These are phyloP conservation scores for Byasa hedistus DNA, from an alignment of 2,888 invertebrate species.

Conservation along the genomic window DNA sequence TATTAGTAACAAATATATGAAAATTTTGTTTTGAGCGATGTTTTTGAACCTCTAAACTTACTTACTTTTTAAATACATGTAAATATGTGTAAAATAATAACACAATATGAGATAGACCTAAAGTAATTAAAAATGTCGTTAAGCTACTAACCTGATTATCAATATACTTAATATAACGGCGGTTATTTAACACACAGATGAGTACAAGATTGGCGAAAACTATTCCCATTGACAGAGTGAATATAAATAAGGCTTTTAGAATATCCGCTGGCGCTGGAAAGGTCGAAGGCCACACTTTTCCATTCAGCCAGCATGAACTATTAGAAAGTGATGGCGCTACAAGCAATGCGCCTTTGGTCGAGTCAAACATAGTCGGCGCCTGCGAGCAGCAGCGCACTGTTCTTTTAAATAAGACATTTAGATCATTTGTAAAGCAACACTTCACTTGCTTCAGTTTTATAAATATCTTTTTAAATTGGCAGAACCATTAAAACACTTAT, in stretches of 20 bases:
- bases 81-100: constrained; percentile 25
- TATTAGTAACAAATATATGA: no score
- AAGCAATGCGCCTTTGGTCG: constrained; percentile 85
- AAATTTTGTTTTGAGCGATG: no score
- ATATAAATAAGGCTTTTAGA: constrained; percentile 87
- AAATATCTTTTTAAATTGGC: constrained; percentile 1
- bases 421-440: constrained; percentile 60
- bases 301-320: constrained; percentile 89
- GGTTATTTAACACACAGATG: constrained; percentile 90
- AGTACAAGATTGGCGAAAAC: constrained; percentile 89
- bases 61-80: constrained; percentile 12
- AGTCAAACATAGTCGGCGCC: constrained; percentile 82
- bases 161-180: constrained; percentile 90
- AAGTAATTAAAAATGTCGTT: background rate
- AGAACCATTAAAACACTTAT: background rate
- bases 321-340: constrained; percentile 90
- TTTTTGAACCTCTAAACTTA: no score
- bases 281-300: constrained; percentile 82
- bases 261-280: constrained; percentile 85
- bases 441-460: constrained; percentile 61
- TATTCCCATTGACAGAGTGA: constrained; percentile 88
- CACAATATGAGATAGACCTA: background rate
- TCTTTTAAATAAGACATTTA: constrained; percentile 75
- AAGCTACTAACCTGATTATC: constrained; percentile 88
- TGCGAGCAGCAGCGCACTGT: constrained; percentile 66